A percentile compares a stretch with the other conserved stretches of the same genome.
These are phyloP conservation scores for Platycheirus rosarum DNA, from an alignment of 2,888 invertebrate genomes.

Conservation along the genomic window DNA sequence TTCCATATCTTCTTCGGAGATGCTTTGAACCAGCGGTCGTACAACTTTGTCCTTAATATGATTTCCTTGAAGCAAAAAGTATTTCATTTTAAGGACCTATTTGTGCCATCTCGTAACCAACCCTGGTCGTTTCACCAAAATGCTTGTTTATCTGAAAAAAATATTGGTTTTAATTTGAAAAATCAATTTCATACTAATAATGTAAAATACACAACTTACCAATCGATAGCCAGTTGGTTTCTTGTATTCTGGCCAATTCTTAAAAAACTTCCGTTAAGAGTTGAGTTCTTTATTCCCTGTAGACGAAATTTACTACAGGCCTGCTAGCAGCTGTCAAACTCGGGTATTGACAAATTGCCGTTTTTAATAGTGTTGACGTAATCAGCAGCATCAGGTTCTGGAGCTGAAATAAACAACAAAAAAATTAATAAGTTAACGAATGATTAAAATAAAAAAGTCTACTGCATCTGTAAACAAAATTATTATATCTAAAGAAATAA, in stretches of 20 bases:
- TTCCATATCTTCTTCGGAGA: background rate
- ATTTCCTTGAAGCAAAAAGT: background rate
- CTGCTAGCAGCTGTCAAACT: background rate
- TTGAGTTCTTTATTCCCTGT: background rate
- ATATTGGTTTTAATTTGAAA: background rate
- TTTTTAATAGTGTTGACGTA: background rate
- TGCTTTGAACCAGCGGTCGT: background rate
- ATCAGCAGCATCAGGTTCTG: background rate
- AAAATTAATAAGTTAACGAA: background rate
- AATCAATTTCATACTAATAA: background rate
- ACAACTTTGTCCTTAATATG: background rate
- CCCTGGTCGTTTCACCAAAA: background rate
- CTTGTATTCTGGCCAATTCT: conserved; percentile 41
- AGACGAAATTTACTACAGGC: background rate
- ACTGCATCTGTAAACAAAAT: too few relatives aligned
- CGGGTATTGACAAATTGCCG: background rate
- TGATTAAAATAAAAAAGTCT: too few relatives aligned
- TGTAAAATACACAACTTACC: conserved; percentile 10
- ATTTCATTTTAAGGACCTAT: background rate
- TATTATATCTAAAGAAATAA: too few relatives aligned
- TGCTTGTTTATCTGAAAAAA: background rate
- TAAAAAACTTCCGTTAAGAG: conserved; percentile 13
- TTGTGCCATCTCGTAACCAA: background rate
- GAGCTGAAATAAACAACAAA: background rate
- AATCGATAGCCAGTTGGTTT: conserved; percentile 31